Evolutionary conservation across 1,140 invertebrate genomes (phyloP), one percentile per base, ranked within the genome.

Genomic region (Solenopsis invicta): DNA sequence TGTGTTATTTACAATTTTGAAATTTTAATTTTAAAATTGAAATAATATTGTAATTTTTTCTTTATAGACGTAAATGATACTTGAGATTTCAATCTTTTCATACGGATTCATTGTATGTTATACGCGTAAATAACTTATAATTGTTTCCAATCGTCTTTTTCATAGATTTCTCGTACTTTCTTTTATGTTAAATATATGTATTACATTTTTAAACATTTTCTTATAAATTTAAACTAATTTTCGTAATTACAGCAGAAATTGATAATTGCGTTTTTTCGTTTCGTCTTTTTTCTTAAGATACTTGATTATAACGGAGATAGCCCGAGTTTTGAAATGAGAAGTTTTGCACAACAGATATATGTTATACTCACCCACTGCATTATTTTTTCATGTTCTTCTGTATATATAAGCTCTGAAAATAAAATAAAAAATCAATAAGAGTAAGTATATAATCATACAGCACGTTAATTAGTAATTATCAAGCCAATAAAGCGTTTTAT

Each of bases 351-450:
- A 54, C 52, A 16, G 8, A 69, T 61, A 2, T 21, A 86, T 5
- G 4, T 88, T 62, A 80, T 24, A 90, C 89, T 90, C 72, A 90
- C 88, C 77, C 56, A 90, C 8, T 54, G 69, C 29, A 78, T 61
- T 84, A 41, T 86, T 59, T 87, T 29, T 87, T 59, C 16, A 59
- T 50, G 18, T 54, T 52, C 66, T 89, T 90, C 76, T 82, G 76
- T 48, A 76, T 59, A 78, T 59, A 48, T 41, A 54, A 82, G 34
- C 24, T 76, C 88, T 89, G 84, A 56, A 76, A 89, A 81, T 37
- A 86, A 86, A 34, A 78, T 13, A 77, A 41, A 59, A 21, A 13
- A 37, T 82, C 18, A 82, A 5, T 41, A 52, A 71, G 41, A 59
- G 54, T 61, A n/a, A 59, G 54, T 54, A 75, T 12, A 59, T 80